Conservation (phyloP, 1,140 invertebrate genomes). For the Pachypeltis micranthus region DNA sequence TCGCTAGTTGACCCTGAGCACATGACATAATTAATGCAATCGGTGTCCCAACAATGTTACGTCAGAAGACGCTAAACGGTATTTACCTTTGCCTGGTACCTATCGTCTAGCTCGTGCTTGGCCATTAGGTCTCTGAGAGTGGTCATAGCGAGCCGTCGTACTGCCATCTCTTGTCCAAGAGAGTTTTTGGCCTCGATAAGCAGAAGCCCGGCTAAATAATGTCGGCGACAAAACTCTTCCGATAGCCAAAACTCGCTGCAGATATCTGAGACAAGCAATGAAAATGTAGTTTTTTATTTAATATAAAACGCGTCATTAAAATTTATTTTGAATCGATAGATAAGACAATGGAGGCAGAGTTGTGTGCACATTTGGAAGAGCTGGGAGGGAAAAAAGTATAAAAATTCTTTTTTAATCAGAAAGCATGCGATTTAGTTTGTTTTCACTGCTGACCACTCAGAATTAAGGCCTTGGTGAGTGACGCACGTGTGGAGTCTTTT, state of each 20-base stretch:
- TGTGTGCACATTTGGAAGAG: too few species aligned
- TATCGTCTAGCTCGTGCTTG: conserved; percentile 87
- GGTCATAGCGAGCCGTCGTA: conserved; percentile 62
- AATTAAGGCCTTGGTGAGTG: too few species aligned
- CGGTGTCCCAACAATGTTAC: too few species aligned
- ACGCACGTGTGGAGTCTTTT: too few species aligned
- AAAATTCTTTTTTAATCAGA: too few species aligned
- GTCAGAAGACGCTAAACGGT: too few species aligned
- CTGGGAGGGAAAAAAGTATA: too few species aligned
- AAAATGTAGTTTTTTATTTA: too few species aligned
- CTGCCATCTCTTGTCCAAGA: conserved; percentile 67
- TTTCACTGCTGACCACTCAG: too few species aligned
- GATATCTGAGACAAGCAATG: conserved; percentile 33
- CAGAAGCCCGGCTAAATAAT: conserved; percentile 75
- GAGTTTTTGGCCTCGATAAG: conserved; percentile 64
- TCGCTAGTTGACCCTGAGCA: conserved; percentile 58
- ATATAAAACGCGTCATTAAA: not conserved
- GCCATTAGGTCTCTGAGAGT: conserved; percentile 75
- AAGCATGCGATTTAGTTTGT: too few species aligned
- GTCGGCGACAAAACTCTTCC: conserved; percentile 76
- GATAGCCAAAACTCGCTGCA: conserved; percentile 45
- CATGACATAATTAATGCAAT: not conserved
- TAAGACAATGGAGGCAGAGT: not conserved
- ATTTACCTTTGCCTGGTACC: conserved; percentile 56
- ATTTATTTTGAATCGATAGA: not conserved